Evolutionary conservation across 2,888 invertebrate species (phyloP), one percentile per base, ranked within the genome.

Genomic region (Caenorhabditis sp.): DNA sequence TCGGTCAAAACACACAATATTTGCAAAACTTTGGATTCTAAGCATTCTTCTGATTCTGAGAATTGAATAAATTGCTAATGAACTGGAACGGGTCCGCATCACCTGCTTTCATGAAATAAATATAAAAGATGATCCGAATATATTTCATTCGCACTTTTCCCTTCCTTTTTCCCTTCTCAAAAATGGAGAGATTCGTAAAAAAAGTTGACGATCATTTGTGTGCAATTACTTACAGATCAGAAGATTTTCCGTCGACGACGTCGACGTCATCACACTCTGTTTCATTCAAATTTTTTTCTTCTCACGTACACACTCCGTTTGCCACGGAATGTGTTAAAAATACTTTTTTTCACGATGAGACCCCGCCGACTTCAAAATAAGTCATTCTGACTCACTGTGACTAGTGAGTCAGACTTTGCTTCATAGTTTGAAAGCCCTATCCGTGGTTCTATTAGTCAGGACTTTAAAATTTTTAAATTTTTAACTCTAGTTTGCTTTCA

Each of bases 351-450:
- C 26, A 20, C 15, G 27, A 7, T 48, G 9, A 13, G 30, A 52
- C 30, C 35, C 6, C 53, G 35, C 53, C 53, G 17, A 27, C 50
- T 50, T 22, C 17, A 50, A n/a, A n/a, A n/a, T n/a, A n/a, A n/a
- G n/a, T n/a, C n/a, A n/a, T n/a, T n/a, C n/a, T n/a, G n/a, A n/a
- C n/a, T n/a, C n/a, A n/a, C n/a, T n/a, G n/a, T n/a, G n/a, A n/a
- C n/a, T n/a, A n/a, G n/a, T n/a, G n/a, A n/a, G n/a, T n/a, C n/a
- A n/a, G n/a, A n/a, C n/a, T n/a, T n/a, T n/a, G n/a, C n/a, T n/a
- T n/a, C n/a, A n/a, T n/a, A n/a, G n/a, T n/a, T n/a, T n/a, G n/a
- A n/a, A n/a, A n/a, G n/a, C n/a, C n/a, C n/a, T n/a, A n/a, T n/a
- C n/a, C n/a, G n/a, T n/a, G n/a, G n/a, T n/a, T n/a, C n/a, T n/a